Percentiles rank a stretch among this genome's conserved stretches.
Evolutionary conservation across 1,140 invertebrate species (phyloP).

Genomic region (Phymorhynchus buccinoides): DNA sequence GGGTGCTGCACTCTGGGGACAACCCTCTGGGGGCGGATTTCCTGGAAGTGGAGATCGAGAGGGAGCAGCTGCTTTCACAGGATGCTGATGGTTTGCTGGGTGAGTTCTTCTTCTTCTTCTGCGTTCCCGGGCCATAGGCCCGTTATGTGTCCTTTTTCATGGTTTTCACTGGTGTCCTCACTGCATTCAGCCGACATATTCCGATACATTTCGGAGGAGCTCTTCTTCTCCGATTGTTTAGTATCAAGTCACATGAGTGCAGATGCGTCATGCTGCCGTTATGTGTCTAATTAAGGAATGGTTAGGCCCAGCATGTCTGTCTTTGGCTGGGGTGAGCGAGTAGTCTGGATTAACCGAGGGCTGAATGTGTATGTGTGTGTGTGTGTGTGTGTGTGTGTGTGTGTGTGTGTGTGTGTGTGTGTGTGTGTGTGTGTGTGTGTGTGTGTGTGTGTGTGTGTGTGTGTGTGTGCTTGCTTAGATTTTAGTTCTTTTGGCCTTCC

Average conservation of each 20-base stretch:
- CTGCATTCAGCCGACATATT: too few relatives aligned
- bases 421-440: too few relatives aligned
- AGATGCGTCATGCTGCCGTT: too few relatives aligned
- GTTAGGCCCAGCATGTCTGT: too few relatives aligned
- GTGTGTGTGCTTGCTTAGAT: too few relatives aligned
- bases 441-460: neutral
- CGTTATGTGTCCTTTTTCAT: conserved; percentile 7
- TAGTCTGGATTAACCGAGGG: neutral
- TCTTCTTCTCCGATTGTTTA: neutral
- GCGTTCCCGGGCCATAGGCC: too few relatives aligned
- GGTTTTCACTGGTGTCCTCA: too few relatives aligned
- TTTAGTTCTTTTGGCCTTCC: too few relatives aligned
- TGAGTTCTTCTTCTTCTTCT: conserved; percentile 25
- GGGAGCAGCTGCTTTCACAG: conserved; percentile 44
- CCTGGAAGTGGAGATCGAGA: conserved; percentile 53
- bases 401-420: neutral
- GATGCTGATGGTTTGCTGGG: conserved; percentile 48
- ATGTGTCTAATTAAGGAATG: too few relatives aligned
- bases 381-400: neutral
- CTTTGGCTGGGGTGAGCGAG: too few relatives aligned
- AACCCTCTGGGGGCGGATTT: conserved; percentile 39
- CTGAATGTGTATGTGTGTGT: neutral
- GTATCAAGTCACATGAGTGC: too few relatives aligned
- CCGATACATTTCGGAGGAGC: too few relatives aligned
- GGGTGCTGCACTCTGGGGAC: conserved; percentile 11